Evolutionary conservation across 2,888 invertebrate genomes (phyloP), one percentile per base, ranked within the genome.

Genomic region (Phanerotoma sp.): DNA sequence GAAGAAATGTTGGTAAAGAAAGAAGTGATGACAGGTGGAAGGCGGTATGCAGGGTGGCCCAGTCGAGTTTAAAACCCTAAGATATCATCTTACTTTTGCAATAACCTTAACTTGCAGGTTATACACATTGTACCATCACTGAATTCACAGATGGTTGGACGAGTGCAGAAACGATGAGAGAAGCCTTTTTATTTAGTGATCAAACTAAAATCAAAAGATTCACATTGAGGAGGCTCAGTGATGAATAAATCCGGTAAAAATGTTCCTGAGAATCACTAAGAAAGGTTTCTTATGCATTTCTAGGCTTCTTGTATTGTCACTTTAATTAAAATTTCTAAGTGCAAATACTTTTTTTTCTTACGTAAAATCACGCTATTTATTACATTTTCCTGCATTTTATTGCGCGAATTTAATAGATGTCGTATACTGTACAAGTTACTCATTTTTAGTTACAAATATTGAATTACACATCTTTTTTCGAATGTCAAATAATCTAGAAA

Each of bases 211-310:
- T 52, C 49, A 44, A 41, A 44, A 60, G 59, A 58, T 62, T 50
- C 20, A 13, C 32, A 38, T 63, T 65, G 63, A 66, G 56, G 63
- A 64, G 67, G 69, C 20, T 66, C 74, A 71, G 37, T 65, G 73
- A 71, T 68, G 74, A 71, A 73, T 71, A 74, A 73, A 72, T 71
- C 73, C 73, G 72, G 71, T 64, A 57, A 57, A 62, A 64, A 62
- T 62, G 62, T 58, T 46, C 33, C 13, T 46, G n/a, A 20, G 33
- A 33, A 22, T 20, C 32, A 15, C 28, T 45, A 25, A 45, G 50
- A 51, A 48, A 53, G 60, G 60, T 54, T 60, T 60, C 60, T 47
- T 51, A 40, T 50, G 40, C 37, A 47, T 48, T 51, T 40, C 50
- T 47, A 51, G 15, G 18, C 20, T 41, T 52, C 45, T 25, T 25